A percentile compares a stretch with the other conserved stretches of the same genome.
These are phyloP conservation scores for Cynoglossus semilaevis DNA, from an alignment of 2,113 vertebrate genomes.

Conservation along the genomic window DNA sequence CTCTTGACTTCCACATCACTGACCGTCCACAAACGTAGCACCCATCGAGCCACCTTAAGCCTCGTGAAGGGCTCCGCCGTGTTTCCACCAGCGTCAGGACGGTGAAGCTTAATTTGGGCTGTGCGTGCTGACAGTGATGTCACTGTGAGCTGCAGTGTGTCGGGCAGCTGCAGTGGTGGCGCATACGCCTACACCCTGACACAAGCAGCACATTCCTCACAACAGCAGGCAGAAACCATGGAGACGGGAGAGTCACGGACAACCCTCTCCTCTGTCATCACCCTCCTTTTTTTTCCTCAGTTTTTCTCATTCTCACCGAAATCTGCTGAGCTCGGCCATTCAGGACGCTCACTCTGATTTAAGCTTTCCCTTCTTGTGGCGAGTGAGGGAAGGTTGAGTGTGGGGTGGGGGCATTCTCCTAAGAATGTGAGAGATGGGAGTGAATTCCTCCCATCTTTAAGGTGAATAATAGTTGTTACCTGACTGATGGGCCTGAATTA, in stretches of 20 bases:
- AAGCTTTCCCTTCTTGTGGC: no score
- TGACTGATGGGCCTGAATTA: no score
- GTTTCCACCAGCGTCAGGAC: not conserved
- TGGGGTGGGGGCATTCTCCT: not conserved
- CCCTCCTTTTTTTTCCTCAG: not conserved
- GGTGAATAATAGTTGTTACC: no score
- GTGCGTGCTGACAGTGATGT: conserved; percentile 32
- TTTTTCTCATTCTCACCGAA: conserved; percentile 1
- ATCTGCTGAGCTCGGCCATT: conserved; percentile 11
- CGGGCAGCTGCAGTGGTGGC: not conserved
- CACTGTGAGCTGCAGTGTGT: conserved; percentile 35
- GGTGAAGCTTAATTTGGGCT: not conserved
- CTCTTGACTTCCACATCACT: no score
- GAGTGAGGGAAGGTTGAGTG: no score
- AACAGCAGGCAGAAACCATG: conserved; percentile 21
- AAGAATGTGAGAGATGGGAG: not conserved
- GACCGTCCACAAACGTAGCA: no score
- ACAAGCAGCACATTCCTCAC: not conserved
- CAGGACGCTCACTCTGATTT: not conserved
- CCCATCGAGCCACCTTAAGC: no score
- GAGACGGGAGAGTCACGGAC: conserved; percentile 1
- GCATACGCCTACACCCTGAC: not conserved
- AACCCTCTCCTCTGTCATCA: not conserved
- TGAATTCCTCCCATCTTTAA: no score
- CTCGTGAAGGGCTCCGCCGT: not conserved